Base-by-base conservation (phyloP, 2,888 invertebrate species). In the Leptura quadrifasciata region DNA sequence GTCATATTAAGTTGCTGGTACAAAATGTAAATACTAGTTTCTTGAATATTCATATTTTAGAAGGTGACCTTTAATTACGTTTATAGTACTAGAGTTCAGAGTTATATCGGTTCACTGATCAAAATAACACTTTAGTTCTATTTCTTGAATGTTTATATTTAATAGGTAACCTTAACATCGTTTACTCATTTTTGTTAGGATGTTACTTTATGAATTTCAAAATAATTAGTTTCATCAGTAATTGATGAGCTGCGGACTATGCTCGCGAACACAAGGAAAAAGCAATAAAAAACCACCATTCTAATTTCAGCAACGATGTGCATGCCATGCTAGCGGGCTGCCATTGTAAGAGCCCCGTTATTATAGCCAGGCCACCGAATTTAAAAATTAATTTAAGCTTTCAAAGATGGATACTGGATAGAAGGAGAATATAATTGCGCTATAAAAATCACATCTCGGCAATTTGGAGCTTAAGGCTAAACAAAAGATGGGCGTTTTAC, bases 261-360 rank as follows among this genome's bases (percentile, higher is more conserved):
- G 61, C 47, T 55, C 65, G 71, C 21, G 67, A 70, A 67, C 67
- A 64, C 65, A 65, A 73, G 72, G 47, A 78, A 75, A 76, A 82
- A 81, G 83, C 81, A 80, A 82, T 82, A 80, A 82, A 74, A 72
- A 35, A 63, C 75, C 64, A 58, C 65, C 27, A 68, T 61, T 52
- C 27, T 72, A 67, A 69, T 55, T 54, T 55, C 61, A 31, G 61
- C 61, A 61, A 27, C 71, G 71, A 61, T 52, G 71, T 71, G 71
- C 71, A 71, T 61, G 71, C 71, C 71, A 61, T 61, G 71, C 52
- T 71, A 61, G 71, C 71, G 71, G 71, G 71, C 71, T 71, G 71
- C 71, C 71, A 71, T 71, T 71, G 71, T 71, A 52, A 71, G 47
- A 55, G 52, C 71, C 57, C 61, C 61, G 71, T 57, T 71, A 71